Base-by-base conservation (phyloP, 2,888 invertebrate species). In the Drosophila neotestacea region DNA sequence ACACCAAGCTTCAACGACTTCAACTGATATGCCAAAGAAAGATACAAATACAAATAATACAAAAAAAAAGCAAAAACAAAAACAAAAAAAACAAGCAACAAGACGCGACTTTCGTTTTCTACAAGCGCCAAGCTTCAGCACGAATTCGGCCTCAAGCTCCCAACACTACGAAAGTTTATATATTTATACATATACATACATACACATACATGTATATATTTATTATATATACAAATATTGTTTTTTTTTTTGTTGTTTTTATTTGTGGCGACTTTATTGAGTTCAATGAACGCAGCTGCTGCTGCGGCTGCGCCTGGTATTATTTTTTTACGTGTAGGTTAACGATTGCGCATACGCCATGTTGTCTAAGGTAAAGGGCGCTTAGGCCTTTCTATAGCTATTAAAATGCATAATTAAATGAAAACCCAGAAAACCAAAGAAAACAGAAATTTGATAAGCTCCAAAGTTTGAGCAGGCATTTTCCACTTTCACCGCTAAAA, bases 401-500 rank as follows among this genome's bases (percentile, higher is more conserved):
- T 34, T 46, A 28, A 54, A 67, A 54, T 52, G 13, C 65, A 60
- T 42, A 65, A 50, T 41, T 52, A 66, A 70, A 70, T 70, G 48
- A 59, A 67, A 68, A 63, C 7, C 52, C 22, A 50, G 28, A 56
- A 65, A 56, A 58, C 3, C 41, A 16, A 51, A 54, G 58, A 41
- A 58, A 59, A 13, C 47, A 9, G 6, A 5, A 6, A 11, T 28
- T 34, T 7, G 44, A 61, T 44, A 42, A 39, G 32, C 32, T 30
- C 34, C 28, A 69, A 70, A 46, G 60, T 64, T 47, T 54, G 77
- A 77, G 76, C 41, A 80, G 77, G 62, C 73, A 83, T 85, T 92
- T 90, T 90, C 87, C 90, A 91, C 92, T 92, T 92, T 92, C 92
- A 89, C 91, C 84, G 22, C n/a, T 6, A 22, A 22, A 4, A 44